Base-by-base conservation (phyloP, 2,113 vertebrate genomes). In the Anarrhichthys ocellatus region DNA sequence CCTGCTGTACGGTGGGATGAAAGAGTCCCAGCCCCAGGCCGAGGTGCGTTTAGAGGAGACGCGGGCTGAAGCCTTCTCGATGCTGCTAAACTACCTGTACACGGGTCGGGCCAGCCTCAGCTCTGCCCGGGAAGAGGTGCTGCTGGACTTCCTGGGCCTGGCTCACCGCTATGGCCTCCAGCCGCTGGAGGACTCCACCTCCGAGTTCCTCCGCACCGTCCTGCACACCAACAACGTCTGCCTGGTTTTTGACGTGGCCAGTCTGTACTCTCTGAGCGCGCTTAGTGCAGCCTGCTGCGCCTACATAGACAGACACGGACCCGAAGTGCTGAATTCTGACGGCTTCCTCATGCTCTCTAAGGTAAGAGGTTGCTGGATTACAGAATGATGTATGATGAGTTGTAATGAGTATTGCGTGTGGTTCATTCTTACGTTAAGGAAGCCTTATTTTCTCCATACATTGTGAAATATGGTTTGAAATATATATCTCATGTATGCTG, bases 101-200 rank as follows among this genome's bases (percentile, higher is more conserved):
- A 99, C 98, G 9, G 98, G 98, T 65, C 95, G 97, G 73, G 98
- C 97, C 50, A 98, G 96, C 0, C 95, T 99, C 84, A 96, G 97
- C 68, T 97, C 97, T 9, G 97, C 97, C 85, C 96, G 96, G 27
- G 98, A 99, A 72, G 98, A 99, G 91, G 96, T 98, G 76, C 94
- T 99, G 70, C 94, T 99, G 64, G 98, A 99, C 93, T 99, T 99
- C 82, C 89, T 99, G 84, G 98, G 98, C 78, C 90, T 99, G 77
- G 97, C 98, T 50, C 97, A 99, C 92, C 98, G 98, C 90, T 99
- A 99, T 0, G 98, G 97, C 62, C 97, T 99, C 82, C 98, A 98
- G 84, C 97, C 98, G 74, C 93, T 99, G 80, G 98, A 99, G 81
- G 97, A 97, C 92, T 99, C 98, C 66, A 98, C 97, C 0, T 99